Evolutionary conservation across 2,797 vertebrate species (phyloP), one percentile per base, ranked within the genome.

Genomic region (Cryptoprocta ferox): DNA sequence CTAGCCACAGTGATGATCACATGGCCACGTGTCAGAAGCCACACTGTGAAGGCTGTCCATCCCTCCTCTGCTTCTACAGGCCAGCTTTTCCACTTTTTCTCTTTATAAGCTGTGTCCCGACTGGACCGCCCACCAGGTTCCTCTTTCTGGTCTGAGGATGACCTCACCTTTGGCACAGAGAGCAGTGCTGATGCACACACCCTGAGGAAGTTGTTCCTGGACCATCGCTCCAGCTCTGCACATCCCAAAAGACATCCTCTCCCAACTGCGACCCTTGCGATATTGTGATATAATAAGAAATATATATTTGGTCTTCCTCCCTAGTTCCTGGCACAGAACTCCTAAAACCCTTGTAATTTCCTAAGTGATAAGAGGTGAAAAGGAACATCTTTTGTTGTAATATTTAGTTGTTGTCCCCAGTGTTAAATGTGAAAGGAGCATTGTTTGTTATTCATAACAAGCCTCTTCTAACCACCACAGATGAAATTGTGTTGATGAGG

Each of bases 131-230:
- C 48, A n/a, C 21, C 37, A 80, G 32, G 24, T 66, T 90, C 81
- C 50, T 96, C 30, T 87, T 96, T 84, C 91, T 88, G 81, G 7
- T 68, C 18, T 86, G 42, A 95, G 42, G 14, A 66, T 75, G 59
- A 59, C 26, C 56, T 94, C 75, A 79, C 11, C 6, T 30, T 45
- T 82, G 86, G 65, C n/a, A 78, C 73, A 32, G 68, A n/a, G 10
- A 68, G 2, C 65, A 84, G n/a, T 35, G 14, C 50, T 59, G 45
- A 37, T 50, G 19, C 16, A 24, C 4, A 24, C 4, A 28, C 13
- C 26, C 63, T 18, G 10, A 91, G 50, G 63, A 90, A 89, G 15
- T 59, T 48, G 37, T 91, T 90, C 56, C 53, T 32, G 37, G 76
- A 13, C 45, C 35, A 24, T 21, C 0, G 1, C 42, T 71, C 21